Conservation (phyloP, 2,888 invertebrate genomes). For the Diarsia rubi region DNA sequence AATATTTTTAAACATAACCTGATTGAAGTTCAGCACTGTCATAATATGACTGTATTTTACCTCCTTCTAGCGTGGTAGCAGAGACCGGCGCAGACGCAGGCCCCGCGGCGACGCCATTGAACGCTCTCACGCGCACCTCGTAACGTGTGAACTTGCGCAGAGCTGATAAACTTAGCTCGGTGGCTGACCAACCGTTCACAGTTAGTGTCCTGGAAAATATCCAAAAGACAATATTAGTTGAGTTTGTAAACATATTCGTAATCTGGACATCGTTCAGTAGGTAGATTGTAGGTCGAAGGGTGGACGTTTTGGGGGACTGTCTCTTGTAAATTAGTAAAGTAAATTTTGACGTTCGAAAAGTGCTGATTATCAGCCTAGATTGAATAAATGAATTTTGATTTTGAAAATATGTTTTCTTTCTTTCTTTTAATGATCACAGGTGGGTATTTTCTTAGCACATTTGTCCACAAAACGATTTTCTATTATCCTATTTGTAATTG, state of each 20-base stretch:
- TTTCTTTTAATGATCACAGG: too few relatives aligned
- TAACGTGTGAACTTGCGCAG: constrained; percentile 95
- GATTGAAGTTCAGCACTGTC: neutral
- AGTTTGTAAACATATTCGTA: neutral
- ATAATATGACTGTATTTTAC: constrained; percentile 73
- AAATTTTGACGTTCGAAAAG: too few relatives aligned
- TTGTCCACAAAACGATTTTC: neutral
- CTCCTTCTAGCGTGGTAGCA: constrained; percentile 94
- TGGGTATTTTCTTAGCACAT: neutral
- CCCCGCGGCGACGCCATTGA: constrained; percentile 95
- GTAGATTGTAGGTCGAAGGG: too few relatives aligned
- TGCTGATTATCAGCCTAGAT: too few relatives aligned
- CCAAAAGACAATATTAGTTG: neutral
- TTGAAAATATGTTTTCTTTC: too few relatives aligned
- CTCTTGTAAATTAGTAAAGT: too few relatives aligned
- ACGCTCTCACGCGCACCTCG: constrained; percentile 94
- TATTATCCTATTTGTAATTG: neutral
- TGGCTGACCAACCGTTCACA: constrained; percentile 94
- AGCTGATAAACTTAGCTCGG: constrained; percentile 92
- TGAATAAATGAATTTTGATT: too few relatives aligned
- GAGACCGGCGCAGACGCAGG: constrained; percentile 93
- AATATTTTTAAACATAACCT: neutral
- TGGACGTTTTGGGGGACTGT: too few relatives aligned
- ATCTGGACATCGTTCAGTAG: neutral
- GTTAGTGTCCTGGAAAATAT: constrained; percentile 86